phyloP scores from a whole-genome alignment of 2,113 vertebrate species.

The Telmatochromis brichardi region DNA sequence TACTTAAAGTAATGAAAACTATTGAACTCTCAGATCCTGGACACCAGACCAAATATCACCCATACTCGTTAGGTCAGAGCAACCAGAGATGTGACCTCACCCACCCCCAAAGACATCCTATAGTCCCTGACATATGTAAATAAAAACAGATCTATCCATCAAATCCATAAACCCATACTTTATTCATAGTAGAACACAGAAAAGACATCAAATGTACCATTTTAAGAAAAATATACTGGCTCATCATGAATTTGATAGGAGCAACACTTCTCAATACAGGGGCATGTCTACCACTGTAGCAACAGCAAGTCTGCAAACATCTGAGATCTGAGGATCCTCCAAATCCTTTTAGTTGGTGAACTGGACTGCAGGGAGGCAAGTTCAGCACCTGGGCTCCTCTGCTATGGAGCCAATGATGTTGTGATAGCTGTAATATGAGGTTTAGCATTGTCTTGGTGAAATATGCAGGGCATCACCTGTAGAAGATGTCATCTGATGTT shows the following conservation, averaged over 20 bases:
- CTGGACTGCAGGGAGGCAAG: background rate
- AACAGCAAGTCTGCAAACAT: background rate
- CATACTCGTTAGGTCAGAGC: background rate
- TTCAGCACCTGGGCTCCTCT: background rate
- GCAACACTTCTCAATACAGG: background rate
- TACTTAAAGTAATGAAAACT: background rate
- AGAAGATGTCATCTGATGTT: background rate
- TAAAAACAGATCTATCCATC: background rate
- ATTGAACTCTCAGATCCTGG: background rate
- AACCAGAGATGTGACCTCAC: background rate
- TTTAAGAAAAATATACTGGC: background rate
- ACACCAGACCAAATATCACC: background rate
- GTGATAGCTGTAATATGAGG: rapidly evolving
- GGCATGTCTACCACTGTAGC: background rate
- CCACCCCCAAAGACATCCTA: background rate
- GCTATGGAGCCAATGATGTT: background rate
- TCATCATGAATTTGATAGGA: background rate
- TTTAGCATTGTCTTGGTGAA: background rate
- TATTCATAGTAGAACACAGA: background rate
- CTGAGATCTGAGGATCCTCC: background rate
- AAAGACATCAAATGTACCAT: background rate
- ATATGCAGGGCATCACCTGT: background rate
- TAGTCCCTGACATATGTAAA: background rate
- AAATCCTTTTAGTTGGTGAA: background rate
- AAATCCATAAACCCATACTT: background rate